Base-by-base conservation (phyloP, 2,888 invertebrate species). In the Euclidia mi region DNA sequence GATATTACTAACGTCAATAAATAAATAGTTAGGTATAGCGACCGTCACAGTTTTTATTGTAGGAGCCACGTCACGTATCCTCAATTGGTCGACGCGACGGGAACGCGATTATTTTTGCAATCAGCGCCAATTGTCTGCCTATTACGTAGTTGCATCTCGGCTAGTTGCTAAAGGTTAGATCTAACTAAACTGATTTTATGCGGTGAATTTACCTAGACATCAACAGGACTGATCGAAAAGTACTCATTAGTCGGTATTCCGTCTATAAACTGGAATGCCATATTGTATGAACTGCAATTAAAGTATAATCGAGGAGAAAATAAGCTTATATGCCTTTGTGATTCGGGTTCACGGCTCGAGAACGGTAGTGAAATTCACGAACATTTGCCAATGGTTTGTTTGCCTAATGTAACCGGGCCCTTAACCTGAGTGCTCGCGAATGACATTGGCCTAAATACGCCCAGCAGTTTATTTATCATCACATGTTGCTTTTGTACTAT, bases 101-200 rank as follows among this genome's bases (percentile, higher is more conserved):
- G 81, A 77, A 76, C 83, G 82, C 81, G 75, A 87, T 88, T 86
- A 89, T 87, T 85, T 90, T 86, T 81, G 87, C 91, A 90, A 90
- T 90, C 89, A 88, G 65, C 70, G 70, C 71, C 91, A 91, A 90
- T 91, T 91, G 87, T 72, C 65, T 49, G 51, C 51, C 69, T 65
- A 65, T 66, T 77, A 65, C 73, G 63, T 70, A 62, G 57, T 58
- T 64, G 56, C 64, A 70, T 46, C 40, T 65, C 62, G 47, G 62
- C 62, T 62, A 60, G 49, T 41, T 25, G 15, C n/a, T 28, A 37
- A 17, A 34, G 17, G n/a, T 25, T 40, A 9, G 37, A 17, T 38
- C 47, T 9, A 31, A n/a, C 12, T 25, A 25, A 31, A 41, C 41
- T 14, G 9, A 49, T n/a, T 6, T 2, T 49, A 15, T 10, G 37